Evolutionary conservation across 2,888 invertebrate species (phyloP).

Genomic region (Oscheius sp.): DNA sequence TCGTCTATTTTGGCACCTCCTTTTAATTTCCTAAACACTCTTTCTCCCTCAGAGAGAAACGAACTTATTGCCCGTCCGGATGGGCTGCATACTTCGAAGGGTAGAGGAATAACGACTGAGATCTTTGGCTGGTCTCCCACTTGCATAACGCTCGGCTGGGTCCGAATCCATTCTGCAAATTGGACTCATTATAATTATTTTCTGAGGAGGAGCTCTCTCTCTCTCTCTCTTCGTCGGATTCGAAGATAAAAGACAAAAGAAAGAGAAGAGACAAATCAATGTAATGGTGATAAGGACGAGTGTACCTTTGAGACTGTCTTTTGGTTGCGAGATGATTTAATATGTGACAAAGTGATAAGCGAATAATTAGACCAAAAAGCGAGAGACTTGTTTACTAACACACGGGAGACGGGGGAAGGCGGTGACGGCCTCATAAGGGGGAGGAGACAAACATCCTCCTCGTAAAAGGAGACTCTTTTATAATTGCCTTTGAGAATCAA

Average conservation of each 20-base stretch:
- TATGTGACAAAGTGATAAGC: neutral
- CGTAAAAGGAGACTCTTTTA: neutral
- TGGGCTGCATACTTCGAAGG: constrained; percentile 34
- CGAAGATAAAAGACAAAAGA: neutral
- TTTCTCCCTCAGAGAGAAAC: neutral
- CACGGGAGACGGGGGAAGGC: neutral
- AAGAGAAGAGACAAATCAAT: neutral
- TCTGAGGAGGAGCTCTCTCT: neutral
- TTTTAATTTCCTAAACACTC: constrained; percentile 19
- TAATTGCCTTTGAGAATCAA: neutral
- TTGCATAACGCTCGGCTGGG: constrained; percentile 34
- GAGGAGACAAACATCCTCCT: neutral
- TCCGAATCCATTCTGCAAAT: constrained; percentile 33
- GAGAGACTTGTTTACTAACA: neutral
- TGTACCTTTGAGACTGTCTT: neutral
- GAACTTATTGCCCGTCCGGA: constrained; percentile 27
- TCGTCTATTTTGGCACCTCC: constrained; percentile 66
- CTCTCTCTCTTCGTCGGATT: too few species aligned
- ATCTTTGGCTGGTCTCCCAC: constrained; percentile 33
- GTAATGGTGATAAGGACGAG: neutral
- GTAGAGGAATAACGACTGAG: constrained; percentile 35
- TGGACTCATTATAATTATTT: neutral
- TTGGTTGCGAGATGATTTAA: constrained; percentile 17
- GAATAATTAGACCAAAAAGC: neutral
- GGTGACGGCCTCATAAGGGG: neutral